These are phyloP conservation scores for Thymelicus sylvestris DNA, from an alignment of 2,888 invertebrate genomes.

Conservation along the genomic window DNA sequence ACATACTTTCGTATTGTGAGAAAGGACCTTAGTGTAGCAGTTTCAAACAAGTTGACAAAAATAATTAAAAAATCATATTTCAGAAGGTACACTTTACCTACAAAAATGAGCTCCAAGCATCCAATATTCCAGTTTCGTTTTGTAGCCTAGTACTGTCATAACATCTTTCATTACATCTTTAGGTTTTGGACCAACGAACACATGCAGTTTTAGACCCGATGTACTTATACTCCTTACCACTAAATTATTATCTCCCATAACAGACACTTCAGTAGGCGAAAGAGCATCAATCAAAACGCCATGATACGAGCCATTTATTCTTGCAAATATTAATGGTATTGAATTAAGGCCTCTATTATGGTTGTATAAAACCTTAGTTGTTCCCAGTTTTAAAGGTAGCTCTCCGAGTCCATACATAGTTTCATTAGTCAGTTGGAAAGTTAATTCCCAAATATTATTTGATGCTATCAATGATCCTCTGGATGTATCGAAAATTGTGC, in stretches of 20 bases:
- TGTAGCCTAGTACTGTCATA: constrained; percentile 54
- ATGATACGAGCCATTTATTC: constrained; percentile 79
- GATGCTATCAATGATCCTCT: constrained; percentile 85
- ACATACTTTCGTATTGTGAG: no score
- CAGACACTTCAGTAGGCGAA: constrained; percentile 82
- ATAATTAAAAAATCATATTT: no score
- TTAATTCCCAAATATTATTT: constrained; percentile 85
- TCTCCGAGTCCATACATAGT: constrained; percentile 84
- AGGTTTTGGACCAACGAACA: constrained; percentile 73
- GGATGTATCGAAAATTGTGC: constrained; percentile 78
- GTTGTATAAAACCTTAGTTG: constrained; percentile 74
- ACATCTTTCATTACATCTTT: constrained; percentile 71
- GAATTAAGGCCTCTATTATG: constrained; percentile 71
- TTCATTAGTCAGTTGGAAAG: constrained; percentile 80
- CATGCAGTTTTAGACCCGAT: constrained; percentile 67
- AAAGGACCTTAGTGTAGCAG: no score
- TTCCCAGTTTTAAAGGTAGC: constrained; percentile 64
- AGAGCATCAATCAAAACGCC: constrained; percentile 81
- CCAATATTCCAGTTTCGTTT: constrained; percentile 68
- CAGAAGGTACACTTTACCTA: constrained; percentile 56
- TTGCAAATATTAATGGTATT: constrained; percentile 81
- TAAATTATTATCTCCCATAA: constrained; percentile 80
- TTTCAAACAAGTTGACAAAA: no score
- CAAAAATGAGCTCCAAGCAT: constrained; percentile 77
- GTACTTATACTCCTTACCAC: constrained; percentile 82